These are phyloP conservation scores for Aphidius ervi DNA, from an alignment of 1,140 invertebrate genomes.

Conservation along the genomic window DNA sequence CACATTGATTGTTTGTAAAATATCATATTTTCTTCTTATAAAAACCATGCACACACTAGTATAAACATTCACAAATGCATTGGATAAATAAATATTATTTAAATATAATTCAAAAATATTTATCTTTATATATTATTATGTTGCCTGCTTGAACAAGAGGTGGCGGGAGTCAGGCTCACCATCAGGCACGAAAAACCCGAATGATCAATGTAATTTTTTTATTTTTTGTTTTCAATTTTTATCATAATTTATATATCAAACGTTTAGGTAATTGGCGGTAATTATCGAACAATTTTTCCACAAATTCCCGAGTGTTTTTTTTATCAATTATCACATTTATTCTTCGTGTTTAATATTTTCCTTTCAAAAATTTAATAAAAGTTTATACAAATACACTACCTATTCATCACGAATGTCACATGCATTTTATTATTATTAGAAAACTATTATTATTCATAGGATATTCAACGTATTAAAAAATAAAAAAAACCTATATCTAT, in stretches of 20 bases:
- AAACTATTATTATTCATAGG: no score
- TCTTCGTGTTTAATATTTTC: conserved; percentile 1
- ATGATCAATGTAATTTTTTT: conserved; percentile 46
- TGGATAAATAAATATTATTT: not conserved
- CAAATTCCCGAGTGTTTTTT: not conserved
- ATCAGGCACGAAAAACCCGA: conserved; percentile 53
- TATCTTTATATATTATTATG: conserved; percentile 26
- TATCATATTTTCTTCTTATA: not conserved
- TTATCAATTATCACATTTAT: not conserved
- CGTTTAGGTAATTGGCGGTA: not conserved
- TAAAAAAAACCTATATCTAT: not conserved
- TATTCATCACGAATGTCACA: no score
- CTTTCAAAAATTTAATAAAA: no score
- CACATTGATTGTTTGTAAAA: conserved; percentile 12
- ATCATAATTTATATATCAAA: not conserved
- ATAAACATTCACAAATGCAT: not conserved
- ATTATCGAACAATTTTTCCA: not conserved
- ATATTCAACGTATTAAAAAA: no score
- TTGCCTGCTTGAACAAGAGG: conserved; percentile 52
- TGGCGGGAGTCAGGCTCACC: conserved; percentile 54
- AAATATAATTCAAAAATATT: conserved; percentile 3
- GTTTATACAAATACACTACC: no score
- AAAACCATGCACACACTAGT: conserved; percentile 7
- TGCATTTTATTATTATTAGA: not conserved
- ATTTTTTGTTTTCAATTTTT: not conserved